Conservation (phyloP, 92 coral and sea anemone genomes). For the Parazoanthus swiftii region DNA sequence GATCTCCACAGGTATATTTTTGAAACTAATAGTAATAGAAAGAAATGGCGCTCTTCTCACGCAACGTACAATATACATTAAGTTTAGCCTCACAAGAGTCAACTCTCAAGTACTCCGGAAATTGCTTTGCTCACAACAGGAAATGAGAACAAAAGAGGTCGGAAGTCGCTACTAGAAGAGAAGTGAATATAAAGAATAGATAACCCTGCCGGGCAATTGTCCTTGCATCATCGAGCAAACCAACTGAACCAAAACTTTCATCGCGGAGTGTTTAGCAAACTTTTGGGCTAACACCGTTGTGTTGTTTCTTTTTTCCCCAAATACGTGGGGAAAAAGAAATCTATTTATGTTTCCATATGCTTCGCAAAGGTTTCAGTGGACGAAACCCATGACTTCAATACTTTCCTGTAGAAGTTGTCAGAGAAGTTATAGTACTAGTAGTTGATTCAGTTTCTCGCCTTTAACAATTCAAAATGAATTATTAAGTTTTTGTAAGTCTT, state of each 20-base stretch:
- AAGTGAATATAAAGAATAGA: not conserved
- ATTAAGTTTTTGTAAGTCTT: not conserved
- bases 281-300: not conserved
- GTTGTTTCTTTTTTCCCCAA: not conserved
- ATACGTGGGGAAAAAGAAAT: not conserved
- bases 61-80: conserved; percentile 1
- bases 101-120: conserved; percentile 9
- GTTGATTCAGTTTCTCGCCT: not conserved
- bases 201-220: not conserved
- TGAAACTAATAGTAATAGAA: too few species aligned
- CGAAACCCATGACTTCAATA: not conserved
- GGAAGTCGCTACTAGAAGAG: not conserved
- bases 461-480: not conserved
- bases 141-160: not conserved
- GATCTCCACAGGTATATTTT: not conserved
- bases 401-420: not conserved
- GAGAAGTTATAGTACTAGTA: not conserved
- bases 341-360: not conserved
- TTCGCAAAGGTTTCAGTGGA: not conserved
- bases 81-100: not conserved
- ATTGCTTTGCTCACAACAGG: conserved; percentile 1
- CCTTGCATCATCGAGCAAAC: not conserved
- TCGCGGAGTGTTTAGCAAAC: not conserved
- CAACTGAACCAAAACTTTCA: conserved; percentile 1
- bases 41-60: conserved; percentile 3